Evolutionary conservation across 35 echinoderm and acorn worm genomes (phyloP).

Genomic region (Eucidaris tribuloides): DNA sequence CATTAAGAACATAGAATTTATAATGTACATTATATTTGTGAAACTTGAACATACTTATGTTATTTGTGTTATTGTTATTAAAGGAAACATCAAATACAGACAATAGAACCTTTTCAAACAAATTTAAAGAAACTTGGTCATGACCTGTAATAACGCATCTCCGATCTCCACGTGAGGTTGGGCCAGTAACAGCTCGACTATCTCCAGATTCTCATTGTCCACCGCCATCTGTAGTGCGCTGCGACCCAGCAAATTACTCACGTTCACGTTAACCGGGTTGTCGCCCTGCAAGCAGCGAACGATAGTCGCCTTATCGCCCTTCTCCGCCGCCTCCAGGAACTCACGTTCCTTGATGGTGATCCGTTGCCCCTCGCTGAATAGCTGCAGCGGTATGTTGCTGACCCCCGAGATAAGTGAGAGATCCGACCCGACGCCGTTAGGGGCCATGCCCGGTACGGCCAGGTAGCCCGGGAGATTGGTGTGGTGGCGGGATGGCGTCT

Average conservation of each 20-base stretch:
- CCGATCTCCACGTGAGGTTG: slow-evolving; percentile 90
- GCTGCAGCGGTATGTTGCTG: slow-evolving; percentile 81
- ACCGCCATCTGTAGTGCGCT: slow-evolving; percentile 98
- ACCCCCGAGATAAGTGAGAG: slow-evolving; percentile 79
- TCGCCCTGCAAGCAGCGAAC: slow-evolving; percentile 65
- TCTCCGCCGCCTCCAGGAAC: slow-evolving; percentile 93
- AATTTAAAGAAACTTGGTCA: too few species aligned
- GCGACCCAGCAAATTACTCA: slow-evolving; percentile 85
- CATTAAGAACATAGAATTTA: too few species aligned
- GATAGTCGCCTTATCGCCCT: slow-evolving; percentile 92
- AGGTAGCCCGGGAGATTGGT: neutral
- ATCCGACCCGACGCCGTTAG: slow-evolving; percentile 14
- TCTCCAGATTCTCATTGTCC: slow-evolving; percentile 99
- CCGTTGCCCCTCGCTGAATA: slow-evolving; percentile 96
- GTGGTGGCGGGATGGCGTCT: slow-evolving; percentile 8
- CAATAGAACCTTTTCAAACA: too few species aligned
- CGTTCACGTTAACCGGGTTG: slow-evolving; percentile 87
- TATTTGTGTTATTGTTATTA: too few species aligned
- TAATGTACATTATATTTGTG: too few species aligned
- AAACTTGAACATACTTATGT: too few species aligned
- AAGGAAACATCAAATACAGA: too few species aligned
- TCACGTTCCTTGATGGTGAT: slow-evolving; percentile 74
- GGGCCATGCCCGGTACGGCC: neutral
- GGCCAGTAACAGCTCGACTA: slow-evolving; percentile 86
- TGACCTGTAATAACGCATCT: slow-evolving; percentile 73